phyloP scores from a whole-genome alignment of 2,113 vertebrate genomes.

The Eolophus roseicapilla region DNA sequence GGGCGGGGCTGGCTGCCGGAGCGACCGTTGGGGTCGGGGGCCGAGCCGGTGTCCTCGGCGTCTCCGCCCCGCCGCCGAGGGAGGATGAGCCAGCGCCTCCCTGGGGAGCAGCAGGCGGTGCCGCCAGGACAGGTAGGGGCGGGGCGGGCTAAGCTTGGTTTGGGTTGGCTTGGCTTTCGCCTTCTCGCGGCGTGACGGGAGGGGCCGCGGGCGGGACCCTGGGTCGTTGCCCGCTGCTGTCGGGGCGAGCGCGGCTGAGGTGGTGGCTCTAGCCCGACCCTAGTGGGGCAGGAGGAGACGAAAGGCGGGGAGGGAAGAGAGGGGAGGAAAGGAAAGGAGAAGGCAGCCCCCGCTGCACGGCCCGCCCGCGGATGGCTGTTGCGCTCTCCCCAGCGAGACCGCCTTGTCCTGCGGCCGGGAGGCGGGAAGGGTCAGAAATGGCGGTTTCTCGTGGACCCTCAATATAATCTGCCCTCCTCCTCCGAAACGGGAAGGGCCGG shows the following conservation, averaged over 20 bases:
- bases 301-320: neutral
- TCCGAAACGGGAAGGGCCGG: neutral
- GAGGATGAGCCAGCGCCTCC: constrained; percentile 31
- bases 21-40: neutral
- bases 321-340: too few species aligned
- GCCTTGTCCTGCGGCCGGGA: neutral
- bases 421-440: neutral
- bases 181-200: neutral
- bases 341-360: neutral
- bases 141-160: neutral
- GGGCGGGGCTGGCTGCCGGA: neutral
- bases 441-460: fast-evolving
- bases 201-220: too few species aligned
- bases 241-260: neutral
- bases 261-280: too few species aligned
- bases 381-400: fast-evolving
- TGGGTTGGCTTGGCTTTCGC: neutral
- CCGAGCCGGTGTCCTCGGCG: neutral
- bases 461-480: fast-evolving
- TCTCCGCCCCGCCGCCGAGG: neutral
- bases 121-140: constrained; percentile 37
- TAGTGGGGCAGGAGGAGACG: fast-evolving
- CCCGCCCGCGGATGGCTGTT: neutral
- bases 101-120: constrained; percentile 25
- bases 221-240: too few species aligned